Evolutionary conservation across 2,113 vertebrate genomes (phyloP).

Genomic region (Eurypyga helias): DNA sequence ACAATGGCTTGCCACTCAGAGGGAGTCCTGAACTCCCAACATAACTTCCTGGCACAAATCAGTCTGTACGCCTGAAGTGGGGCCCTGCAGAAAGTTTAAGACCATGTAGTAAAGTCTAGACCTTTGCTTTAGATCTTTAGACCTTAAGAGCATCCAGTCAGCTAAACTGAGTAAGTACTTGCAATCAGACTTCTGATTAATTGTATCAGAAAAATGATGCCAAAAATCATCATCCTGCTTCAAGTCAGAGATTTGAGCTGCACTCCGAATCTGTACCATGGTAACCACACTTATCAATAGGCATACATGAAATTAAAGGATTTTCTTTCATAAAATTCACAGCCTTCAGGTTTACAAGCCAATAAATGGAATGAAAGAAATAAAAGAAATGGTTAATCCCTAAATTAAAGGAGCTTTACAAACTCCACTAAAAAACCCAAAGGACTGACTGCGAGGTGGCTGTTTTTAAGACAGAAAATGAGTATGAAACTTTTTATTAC

Average conservation of each 20-base stretch:
- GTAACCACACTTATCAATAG: not conserved
- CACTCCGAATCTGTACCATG: not conserved
- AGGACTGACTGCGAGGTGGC: not conserved
- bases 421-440: not conserved
- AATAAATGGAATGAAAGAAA: not conserved
- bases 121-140: not conserved
- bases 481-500: not conserved
- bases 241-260: not conserved
- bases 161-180: not conserved
- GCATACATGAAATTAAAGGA: slow-evolving; percentile 5
- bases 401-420: slow-evolving; percentile 14
- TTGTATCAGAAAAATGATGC: not conserved
- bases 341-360: slow-evolving; percentile 14
- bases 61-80: not conserved
- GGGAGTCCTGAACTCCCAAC: not conserved
- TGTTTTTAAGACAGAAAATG: not conserved
- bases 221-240: not conserved
- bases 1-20: not conserved
- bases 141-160: not conserved
- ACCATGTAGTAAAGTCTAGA: not conserved
- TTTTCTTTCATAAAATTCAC: slow-evolving; percentile 31
- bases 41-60: not conserved
- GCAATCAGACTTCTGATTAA: not conserved
- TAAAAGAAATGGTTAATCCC: not conserved
- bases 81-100: not conserved